Evolutionary conservation across 2,113 vertebrate genomes (phyloP).

Genomic region (Chaetodon trifascialis): DNA sequence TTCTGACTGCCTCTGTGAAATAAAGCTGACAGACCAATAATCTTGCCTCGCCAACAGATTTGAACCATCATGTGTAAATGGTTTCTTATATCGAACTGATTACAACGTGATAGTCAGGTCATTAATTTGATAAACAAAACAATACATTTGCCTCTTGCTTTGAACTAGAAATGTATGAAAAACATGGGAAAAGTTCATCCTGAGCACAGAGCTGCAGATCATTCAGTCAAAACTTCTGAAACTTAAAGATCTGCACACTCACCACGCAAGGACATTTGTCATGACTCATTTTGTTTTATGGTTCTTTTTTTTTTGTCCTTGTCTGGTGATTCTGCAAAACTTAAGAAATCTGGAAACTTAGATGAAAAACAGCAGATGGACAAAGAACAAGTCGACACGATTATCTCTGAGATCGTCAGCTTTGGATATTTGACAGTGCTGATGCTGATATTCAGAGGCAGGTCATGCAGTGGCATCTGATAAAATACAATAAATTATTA

Average conservation of each 20-base stretch:
- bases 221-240: background rate
- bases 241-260: conserved; percentile 20
- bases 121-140: background rate
- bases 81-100: background rate
- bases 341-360: background rate
- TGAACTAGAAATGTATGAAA: background rate
- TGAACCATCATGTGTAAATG: background rate
- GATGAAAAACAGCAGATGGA: background rate
- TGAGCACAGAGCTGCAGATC: conserved; percentile 2
- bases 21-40: background rate
- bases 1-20: background rate
- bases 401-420: background rate
- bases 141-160: background rate
- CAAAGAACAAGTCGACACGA: background rate
- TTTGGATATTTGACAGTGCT: background rate
- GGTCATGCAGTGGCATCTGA: no score
- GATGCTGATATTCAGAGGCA: no score
- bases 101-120: background rate
- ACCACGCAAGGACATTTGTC: background rate
- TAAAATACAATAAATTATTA: no score
- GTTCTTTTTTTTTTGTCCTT: background rate
- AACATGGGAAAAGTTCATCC: background rate
- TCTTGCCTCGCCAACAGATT: background rate
- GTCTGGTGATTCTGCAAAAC: background rate
- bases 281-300: background rate